Evolutionary conservation across 2,888 invertebrate species (phyloP), one percentile per base, ranked within the genome.

Genomic region (Yponomeuta malinellus): DNA sequence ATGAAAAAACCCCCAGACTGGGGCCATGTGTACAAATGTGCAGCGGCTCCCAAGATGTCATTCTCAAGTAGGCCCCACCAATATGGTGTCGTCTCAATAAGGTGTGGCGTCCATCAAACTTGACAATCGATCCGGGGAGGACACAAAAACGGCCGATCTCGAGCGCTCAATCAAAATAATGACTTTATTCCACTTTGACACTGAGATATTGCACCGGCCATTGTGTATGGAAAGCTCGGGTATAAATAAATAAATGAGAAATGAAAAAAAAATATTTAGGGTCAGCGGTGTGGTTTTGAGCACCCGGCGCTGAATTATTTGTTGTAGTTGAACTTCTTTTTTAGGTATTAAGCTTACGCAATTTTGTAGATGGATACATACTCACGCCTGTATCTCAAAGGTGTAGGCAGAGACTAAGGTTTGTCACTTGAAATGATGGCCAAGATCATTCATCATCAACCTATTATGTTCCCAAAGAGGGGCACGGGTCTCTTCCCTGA

Each of bases 131-230:
- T 90, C 87, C 79, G 81, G 83, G 83, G 86, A 83, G 78, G 78
- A 77, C 78, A 77, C 83, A 82, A 84, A 84, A 82, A 82, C 80
- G 75, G 75, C 72, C 75, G 79, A 80, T 79, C 76, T 79, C 77
- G 73, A 76, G 76, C 87, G 79, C 81, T 92, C 90, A 88, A 92
- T 92, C 91, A 91, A 90, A 88, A 91, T 92, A 91, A 92, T 89
- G 91, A 88, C 91, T 92, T 90, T 91, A 92, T 92, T 92, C 90
- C 86, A 89, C 83, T 85, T 87, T 92, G 91, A 92, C 90, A 90
- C 86, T 90, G 90, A 92, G 85, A 91, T 90, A 92, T 91, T 77
- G 87, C 84, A 77, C 76, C 77, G 75, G 75, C 82, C 78, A 89
- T 90, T 91, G 90, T 89, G 78, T 82, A 79, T 59, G 77, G 70